phyloP scores from a whole-genome alignment of 2,113 vertebrate genomes.

The Cinclus cinclus region DNA sequence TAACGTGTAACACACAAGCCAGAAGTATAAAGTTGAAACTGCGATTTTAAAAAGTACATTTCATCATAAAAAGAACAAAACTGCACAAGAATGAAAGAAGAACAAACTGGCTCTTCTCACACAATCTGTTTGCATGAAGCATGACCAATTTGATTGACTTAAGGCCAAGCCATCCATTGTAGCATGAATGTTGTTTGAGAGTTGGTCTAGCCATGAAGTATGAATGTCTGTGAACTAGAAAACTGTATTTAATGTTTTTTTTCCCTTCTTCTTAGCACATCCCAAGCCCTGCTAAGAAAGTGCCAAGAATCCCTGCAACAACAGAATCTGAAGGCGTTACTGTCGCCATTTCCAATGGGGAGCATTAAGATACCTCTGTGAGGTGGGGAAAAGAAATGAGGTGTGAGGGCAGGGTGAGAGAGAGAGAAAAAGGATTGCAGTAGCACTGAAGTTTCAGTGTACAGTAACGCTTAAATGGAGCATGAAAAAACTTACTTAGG shows the following conservation, averaged over 20 bases:
- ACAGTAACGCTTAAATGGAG: slow-evolving; percentile 54
- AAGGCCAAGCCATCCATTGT: background rate
- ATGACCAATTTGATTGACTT: background rate
- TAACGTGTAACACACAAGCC: background rate
- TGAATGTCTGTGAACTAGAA: slow-evolving; percentile 12
- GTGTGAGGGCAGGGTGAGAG: slow-evolving; percentile 14
- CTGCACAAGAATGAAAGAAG: background rate
- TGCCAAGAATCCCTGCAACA: slow-evolving; percentile 88
- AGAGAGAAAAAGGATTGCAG: slow-evolving; percentile 57
- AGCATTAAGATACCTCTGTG: slow-evolving; percentile 75
- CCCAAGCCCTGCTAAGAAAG: slow-evolving; percentile 95
- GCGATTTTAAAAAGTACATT: background rate
- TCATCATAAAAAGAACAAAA: background rate
- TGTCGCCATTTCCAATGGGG: slow-evolving; percentile 85
- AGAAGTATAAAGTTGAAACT: background rate
- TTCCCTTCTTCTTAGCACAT: slow-evolving; percentile 79
- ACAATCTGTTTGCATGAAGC: slow-evolving; percentile 22
- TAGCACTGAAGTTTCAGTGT: slow-evolving; percentile 61
- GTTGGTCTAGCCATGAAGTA: slow-evolving; percentile 17
- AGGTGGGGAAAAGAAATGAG: slow-evolving; percentile 45
- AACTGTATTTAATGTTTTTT: slow-evolving; percentile 17
- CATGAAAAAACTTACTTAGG: slow-evolving; percentile 20
- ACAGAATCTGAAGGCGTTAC: slow-evolving; percentile 77
- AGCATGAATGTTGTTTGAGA: slow-evolving; percentile 19
- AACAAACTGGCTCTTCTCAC: slow-evolving; percentile 3